Evolutionary conservation across 2,113 vertebrate species (phyloP).

Genomic region (Todiramphus chloris): DNA sequence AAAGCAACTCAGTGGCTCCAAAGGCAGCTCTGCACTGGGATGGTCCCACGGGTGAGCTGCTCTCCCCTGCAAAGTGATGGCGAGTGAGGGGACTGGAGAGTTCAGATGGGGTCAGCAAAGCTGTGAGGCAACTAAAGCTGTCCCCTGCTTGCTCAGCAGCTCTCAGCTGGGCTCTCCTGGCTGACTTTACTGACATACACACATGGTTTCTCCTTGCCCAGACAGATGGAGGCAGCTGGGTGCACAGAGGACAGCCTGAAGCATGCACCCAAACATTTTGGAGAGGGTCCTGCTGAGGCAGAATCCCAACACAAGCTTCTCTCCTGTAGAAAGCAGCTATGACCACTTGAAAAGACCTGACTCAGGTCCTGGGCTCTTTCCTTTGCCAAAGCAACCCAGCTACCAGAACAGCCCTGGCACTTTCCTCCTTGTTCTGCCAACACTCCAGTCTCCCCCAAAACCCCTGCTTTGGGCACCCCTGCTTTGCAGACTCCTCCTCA

Average conservation of each 20-base stretch:
- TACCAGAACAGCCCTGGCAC: neutral
- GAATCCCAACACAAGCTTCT: neutral
- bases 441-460: neutral
- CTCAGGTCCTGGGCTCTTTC: neutral
- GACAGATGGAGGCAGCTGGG: neutral
- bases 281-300: neutral
- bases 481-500: neutral
- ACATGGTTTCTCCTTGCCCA: neutral
- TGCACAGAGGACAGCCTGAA: neutral
- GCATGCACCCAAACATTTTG: rapidly evolving
- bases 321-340: neutral
- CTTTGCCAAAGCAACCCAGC: neutral
- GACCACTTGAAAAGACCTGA: neutral
- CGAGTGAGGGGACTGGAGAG: rapidly evolving
- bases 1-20: rapidly evolving
- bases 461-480: neutral
- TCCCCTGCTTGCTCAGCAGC: neutral
- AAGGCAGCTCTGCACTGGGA: neutral
- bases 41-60: rapidly evolving
- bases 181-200: neutral
- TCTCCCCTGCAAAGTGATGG: rapidly evolving
- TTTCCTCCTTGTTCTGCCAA: neutral
- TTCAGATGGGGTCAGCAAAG: neutral
- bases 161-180: neutral
- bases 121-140: neutral